phyloP scores from a whole-genome alignment of 2,888 invertebrate species.

The Aspidapion aeneum region DNA sequence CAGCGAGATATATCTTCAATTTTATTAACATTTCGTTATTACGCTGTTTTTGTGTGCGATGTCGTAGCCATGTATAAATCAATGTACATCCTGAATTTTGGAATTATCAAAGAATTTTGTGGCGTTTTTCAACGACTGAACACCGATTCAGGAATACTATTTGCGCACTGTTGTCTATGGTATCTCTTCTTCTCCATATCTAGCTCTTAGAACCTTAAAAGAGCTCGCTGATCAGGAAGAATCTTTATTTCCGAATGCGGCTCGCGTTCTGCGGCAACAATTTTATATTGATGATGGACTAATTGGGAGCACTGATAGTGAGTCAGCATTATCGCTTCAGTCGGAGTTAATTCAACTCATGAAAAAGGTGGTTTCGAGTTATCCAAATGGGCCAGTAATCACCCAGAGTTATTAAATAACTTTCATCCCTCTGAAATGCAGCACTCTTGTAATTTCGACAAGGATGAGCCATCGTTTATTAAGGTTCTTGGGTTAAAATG shows the following conservation, averaged over 20 bases:
- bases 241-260: not conserved
- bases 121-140: too few relatives aligned
- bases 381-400: conserved; percentile 2
- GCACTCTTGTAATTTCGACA: not conserved
- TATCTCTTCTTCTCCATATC: not conserved
- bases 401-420: not conserved
- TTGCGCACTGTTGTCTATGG: not conserved
- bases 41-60: too few relatives aligned
- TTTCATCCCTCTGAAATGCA: not conserved
- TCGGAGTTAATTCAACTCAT: not conserved
- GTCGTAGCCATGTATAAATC: too few relatives aligned
- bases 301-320: not conserved
- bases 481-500: not conserved
- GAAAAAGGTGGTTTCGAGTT: not conserved
- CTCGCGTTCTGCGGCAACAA: not conserved
- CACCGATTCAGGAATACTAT: not conserved
- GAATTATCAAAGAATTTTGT: too few relatives aligned
- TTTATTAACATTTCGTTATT: too few relatives aligned
- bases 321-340: not conserved
- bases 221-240: not conserved
- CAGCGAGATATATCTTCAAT: not conserved
- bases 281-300: not conserved
- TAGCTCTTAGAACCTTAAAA: not conserved
- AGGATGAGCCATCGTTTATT: not conserved
- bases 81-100: too few relatives aligned